A percentile compares a stretch with the other conserved stretches of the same genome.
Conservation (phyloP, 2,113 vertebrate species). For the Cyanoderma ruficeps region DNA sequence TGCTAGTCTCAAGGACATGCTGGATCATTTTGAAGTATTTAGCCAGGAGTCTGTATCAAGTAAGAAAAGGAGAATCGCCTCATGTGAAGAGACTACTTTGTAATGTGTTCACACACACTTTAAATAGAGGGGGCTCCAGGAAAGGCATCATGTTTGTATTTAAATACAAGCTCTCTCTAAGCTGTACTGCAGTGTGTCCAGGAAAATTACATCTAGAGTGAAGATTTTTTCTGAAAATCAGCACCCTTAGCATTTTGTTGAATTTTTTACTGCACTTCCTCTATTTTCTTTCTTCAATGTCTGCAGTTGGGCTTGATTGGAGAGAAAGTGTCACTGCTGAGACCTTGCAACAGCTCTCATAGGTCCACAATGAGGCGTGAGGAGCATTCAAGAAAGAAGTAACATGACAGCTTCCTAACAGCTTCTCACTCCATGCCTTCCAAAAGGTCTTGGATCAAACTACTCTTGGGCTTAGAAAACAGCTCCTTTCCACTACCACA, state of each 20-base stretch:
- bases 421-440: background rate
- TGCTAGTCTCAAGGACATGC: background rate
- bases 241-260: background rate
- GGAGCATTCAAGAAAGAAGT: background rate
- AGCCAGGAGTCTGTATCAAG: background rate
- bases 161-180: background rate
- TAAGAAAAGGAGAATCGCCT: background rate
- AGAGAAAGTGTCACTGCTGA: background rate
- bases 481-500: background rate
- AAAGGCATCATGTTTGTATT: background rate
- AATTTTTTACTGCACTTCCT: background rate
- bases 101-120: background rate
- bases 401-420: background rate
- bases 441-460: background rate
- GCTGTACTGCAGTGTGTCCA: background rate
- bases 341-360: background rate
- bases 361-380: background rate
- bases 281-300: background rate
- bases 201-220: background rate
- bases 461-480: background rate
- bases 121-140: background rate
- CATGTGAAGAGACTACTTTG: background rate
- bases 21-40: background rate
- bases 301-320: background rate
- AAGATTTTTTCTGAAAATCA: background rate